A percentile compares a stretch with the other conserved stretches of the same genome.
These are phyloP conservation scores for Diadromus collaris DNA, from an alignment of 2,888 invertebrate genomes.

Conservation along the genomic window DNA sequence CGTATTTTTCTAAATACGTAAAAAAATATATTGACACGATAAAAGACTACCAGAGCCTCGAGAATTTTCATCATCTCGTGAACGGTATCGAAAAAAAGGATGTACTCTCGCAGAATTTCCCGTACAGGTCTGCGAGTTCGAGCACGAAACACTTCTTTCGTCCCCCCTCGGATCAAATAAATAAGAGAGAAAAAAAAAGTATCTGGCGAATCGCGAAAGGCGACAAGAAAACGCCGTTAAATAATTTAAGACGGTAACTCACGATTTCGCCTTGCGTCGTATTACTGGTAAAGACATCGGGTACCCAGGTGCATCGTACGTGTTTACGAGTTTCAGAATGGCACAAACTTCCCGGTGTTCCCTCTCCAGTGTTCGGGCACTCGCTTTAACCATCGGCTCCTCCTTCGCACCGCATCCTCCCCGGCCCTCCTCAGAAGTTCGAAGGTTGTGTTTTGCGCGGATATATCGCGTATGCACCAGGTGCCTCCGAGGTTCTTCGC, in stretches of 20 bases:
- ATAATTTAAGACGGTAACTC: constrained; percentile 72
- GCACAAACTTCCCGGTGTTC: constrained; percentile 60
- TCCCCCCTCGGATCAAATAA: neutral
- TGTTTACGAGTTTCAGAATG: constrained; percentile 77
- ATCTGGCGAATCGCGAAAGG: neutral
- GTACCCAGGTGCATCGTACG: constrained; percentile 76
- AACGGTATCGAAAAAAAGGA: neutral
- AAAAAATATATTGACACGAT: neutral
- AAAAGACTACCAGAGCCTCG: neutral
- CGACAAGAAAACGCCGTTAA: constrained; percentile 59
- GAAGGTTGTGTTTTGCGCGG: constrained; percentile 72
- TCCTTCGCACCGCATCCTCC: constrained; percentile 7
- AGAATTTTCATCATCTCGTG: neutral
- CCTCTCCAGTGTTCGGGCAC: constrained; percentile 38
- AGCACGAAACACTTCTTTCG: constrained; percentile 19
- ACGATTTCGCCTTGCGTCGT: constrained; percentile 68
- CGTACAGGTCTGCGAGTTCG: neutral
- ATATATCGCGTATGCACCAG: constrained; percentile 71
- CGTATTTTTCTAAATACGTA: neutral
- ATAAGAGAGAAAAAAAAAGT: constrained; percentile 34
- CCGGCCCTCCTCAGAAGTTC: constrained; percentile 67
- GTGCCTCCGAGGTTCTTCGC: constrained; percentile 62
- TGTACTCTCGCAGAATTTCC: neutral
- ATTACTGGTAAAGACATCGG: constrained; percentile 75
- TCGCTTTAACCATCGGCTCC: constrained; percentile 17